Evolutionary conservation across 2,888 invertebrate genomes (phyloP), one percentile per base, ranked within the genome.

Genomic region (Macaria notata): DNA sequence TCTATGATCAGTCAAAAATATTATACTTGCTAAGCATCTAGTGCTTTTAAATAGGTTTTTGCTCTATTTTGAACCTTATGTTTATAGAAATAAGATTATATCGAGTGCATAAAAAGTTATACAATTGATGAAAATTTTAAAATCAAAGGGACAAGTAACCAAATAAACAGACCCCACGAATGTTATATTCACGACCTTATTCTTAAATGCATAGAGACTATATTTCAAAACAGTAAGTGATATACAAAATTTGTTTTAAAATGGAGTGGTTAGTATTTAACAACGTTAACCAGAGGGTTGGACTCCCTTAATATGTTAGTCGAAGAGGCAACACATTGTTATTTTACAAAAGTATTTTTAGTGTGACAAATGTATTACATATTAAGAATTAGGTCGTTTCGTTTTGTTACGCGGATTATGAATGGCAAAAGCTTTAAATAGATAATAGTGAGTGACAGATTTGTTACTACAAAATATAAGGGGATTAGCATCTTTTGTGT

Each of bases 311-410:
- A 52, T 71, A 71, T 68, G 67, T 67, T 71, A 70, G 69, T 31
- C 49, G 7, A 44, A 61, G 68, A 59, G 59, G 33, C 72, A 66
- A 54, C 61, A 66, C 81, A 69, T 74, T 78, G 69, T 65, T 19
- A 3, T 47, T 51, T 41, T 42, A 41, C 3, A 46, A 55, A 53
- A 48, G n/a, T 19, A 43, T 8, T 55, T 55, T 47, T 41, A 41
- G 9, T 46, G 43, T 50, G 31, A 39, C 46, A 53, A 43, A 52
- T 52, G 45, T 50, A 43, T 53, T 50, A n/a, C n/a, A n/a, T n/a
- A 49, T 60, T 52, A 43, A 31, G 38, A 53, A 43, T 52, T 49
- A 49, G 48, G 48, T 44, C 48, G 33, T 39, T 39, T 8, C 33
- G 36, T 54, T 54, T 7, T 48, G 45, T 30, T 42, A 19, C 41